phyloP scores from a whole-genome alignment of 2,888 invertebrate species.

The Drosophila algonquin region DNA sequence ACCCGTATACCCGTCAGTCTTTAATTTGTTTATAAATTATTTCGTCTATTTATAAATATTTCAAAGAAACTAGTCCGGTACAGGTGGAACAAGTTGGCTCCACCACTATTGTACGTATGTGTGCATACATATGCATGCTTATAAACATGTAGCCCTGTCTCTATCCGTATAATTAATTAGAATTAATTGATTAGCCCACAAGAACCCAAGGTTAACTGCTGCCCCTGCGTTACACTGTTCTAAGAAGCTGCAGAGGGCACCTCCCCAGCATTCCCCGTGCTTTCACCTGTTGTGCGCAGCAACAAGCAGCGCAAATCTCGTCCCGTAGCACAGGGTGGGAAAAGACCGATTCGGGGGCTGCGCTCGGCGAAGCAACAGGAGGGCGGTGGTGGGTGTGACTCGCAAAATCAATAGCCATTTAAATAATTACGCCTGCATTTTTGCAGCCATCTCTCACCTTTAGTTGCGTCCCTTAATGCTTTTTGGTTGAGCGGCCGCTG shows the following conservation, averaged over 20 bases:
- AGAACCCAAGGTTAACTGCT: conserved; percentile 5
- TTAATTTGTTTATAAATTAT: conserved; percentile 23
- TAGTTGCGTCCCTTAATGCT: not conserved
- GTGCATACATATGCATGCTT: not conserved
- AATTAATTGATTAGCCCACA: conserved; percentile 26
- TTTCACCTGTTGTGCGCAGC: conserved; percentile 72
- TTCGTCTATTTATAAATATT: conserved; percentile 8
- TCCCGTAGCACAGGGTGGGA: conserved; percentile 1
- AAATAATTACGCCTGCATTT: conserved; percentile 22
- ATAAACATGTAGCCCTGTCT: not conserved
- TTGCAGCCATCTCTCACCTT: conserved; percentile 23
- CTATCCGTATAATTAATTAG: conserved; percentile 17
- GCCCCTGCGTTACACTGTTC: not conserved
- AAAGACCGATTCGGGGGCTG: not conserved
- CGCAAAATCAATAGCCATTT: conserved; percentile 29
- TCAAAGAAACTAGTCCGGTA: not conserved
- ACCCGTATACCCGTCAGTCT: too few relatives aligned
- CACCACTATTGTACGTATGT: not conserved
- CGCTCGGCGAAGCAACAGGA: conserved; percentile 17
- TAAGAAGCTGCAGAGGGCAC: not conserved
- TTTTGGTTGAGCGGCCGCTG: conserved; percentile 24
- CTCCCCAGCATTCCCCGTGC: not conserved
- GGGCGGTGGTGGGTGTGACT: conserved; percentile 17
- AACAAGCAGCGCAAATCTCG: conserved; percentile 35
- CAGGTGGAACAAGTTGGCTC: not conserved